Evolutionary conservation across 2,113 vertebrate species (phyloP).

Genomic region (Neoarius graeffei): DNA sequence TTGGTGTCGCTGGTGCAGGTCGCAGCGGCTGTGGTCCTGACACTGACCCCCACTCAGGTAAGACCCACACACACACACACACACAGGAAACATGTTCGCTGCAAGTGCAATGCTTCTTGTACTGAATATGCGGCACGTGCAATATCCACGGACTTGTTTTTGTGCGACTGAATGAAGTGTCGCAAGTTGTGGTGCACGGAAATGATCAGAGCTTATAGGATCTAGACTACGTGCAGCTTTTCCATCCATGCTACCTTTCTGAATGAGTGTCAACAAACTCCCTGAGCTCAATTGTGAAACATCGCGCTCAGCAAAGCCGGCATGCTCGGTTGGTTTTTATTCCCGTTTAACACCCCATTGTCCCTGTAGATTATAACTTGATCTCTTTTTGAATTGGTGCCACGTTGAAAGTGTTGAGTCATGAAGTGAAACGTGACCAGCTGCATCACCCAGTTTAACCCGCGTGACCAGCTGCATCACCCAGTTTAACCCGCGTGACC

Average conservation of each 20-base stretch:
- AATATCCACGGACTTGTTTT: neutral
- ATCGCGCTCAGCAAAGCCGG: constrained; percentile 29
- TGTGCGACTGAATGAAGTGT: neutral
- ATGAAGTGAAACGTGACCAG: constrained; percentile 68
- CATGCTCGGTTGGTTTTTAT: constrained; percentile 19
- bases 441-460: constrained; percentile 54
- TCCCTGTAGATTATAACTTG: constrained; percentile 41
- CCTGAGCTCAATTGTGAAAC: constrained; percentile 16
- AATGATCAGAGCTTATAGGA: too few relatives aligned
- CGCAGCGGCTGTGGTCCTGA: constrained; percentile 66
- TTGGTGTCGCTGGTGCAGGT: constrained; percentile 63
- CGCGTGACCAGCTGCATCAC: constrained; percentile 61
- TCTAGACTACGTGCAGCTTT: constrained; percentile 11
- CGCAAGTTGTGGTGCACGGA: too few relatives aligned
- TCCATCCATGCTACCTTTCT: neutral
- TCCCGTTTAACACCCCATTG: constrained; percentile 35
- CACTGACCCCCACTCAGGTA: constrained; percentile 77
- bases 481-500: constrained; percentile 50
- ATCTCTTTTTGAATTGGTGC: constrained; percentile 52
- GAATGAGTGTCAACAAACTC: constrained; percentile 26
- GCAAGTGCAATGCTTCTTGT: neutral
- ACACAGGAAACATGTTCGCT: neutral
- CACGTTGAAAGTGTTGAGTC: constrained; percentile 59
- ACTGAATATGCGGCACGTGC: neutral
- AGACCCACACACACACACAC: neutral